Conservation (phyloP, 37 sponge, comb jelly and placozoan species). For the Spongilla lacustris region DNA sequence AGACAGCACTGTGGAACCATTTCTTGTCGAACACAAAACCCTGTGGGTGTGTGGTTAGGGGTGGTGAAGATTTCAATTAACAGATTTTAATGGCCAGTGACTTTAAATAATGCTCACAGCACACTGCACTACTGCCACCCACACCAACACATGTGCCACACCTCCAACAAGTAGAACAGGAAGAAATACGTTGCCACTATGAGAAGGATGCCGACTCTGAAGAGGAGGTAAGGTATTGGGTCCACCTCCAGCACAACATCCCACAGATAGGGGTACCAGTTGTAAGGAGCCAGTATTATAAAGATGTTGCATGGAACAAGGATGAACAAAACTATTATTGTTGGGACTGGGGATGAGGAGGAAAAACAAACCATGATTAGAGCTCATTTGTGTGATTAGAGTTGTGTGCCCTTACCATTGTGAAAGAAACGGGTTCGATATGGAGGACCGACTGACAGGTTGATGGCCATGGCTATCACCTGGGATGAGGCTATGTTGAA, state of each 20-base stretch:
- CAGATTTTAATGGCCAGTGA: too few species aligned
- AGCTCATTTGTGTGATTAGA: neutral
- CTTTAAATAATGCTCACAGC: too few species aligned
- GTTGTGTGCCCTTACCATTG: constrained; percentile 53
- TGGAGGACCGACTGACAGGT: constrained; percentile 79
- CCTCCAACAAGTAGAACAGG: constrained; percentile 44
- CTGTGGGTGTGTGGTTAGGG: constrained; percentile 7
- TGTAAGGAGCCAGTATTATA: constrained; percentile 45
- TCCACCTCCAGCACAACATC: constrained; percentile 5
- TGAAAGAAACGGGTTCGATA: constrained; percentile 73
- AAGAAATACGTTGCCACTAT: constrained; percentile 22
- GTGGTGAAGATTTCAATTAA: too few species aligned
- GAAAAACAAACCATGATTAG: neutral
- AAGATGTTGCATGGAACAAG: constrained; percentile 42
- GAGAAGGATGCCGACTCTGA: constrained; percentile 45
- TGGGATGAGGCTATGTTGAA: constrained; percentile 76
- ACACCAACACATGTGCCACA: too few species aligned
- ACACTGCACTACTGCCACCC: too few species aligned
- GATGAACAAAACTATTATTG: constrained; percentile 22
- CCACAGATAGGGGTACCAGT: constrained; percentile 49
- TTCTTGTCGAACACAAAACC: constrained; percentile 36
- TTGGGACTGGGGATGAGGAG: constrained; percentile 10
- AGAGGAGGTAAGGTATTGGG: constrained; percentile 4
- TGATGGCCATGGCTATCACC: constrained; percentile 72
- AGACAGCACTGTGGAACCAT: constrained; percentile 26